Evolutionary conservation across 2,888 invertebrate genomes (phyloP).

Genomic region (Caenorhabditis sp.): DNA sequence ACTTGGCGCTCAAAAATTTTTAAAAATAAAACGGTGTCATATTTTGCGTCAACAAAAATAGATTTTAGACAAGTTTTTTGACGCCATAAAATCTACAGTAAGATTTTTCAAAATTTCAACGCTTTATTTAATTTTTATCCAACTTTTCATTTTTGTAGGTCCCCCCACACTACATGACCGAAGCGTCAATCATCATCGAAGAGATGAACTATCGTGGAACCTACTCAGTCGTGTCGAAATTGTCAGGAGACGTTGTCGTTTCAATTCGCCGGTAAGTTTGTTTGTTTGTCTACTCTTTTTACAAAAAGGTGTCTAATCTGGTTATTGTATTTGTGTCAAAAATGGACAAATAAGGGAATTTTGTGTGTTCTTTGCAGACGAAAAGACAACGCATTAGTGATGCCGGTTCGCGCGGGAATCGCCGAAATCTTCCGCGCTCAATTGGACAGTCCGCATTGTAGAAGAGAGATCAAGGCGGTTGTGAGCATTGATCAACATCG

Average conservation of each 20-base stretch:
- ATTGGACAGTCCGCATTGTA: constrained; percentile 49
- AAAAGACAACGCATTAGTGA: constrained; percentile 64
- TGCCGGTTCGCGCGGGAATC: constrained; percentile 66
- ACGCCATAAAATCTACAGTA: no score
- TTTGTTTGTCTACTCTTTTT: constrained; percentile 8
- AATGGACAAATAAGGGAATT: neutral
- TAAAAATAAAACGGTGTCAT: no score
- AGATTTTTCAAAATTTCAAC: no score
- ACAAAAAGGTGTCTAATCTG: constrained; percentile 24
- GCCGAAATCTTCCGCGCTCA: constrained; percentile 62
- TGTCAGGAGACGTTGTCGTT: constrained; percentile 62
- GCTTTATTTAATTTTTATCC: no score
- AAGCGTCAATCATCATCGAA: constrained; percentile 73
- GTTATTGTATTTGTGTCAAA: constrained; percentile 10
- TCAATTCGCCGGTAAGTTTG: constrained; percentile 57
- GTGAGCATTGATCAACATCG: constrained; percentile 59
- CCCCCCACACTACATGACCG: constrained; percentile 70
- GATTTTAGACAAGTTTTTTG: no score
- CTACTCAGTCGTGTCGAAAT: constrained; percentile 71
- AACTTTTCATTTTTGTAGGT: constrained; percentile 63
- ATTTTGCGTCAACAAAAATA: no score
- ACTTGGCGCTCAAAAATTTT: no score
- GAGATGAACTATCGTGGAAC: constrained; percentile 73
- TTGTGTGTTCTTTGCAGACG: constrained; percentile 46
- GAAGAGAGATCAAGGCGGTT: constrained; percentile 56